phyloP scores from a whole-genome alignment of 2,113 vertebrate genomes.

The Scortum barcoo region DNA sequence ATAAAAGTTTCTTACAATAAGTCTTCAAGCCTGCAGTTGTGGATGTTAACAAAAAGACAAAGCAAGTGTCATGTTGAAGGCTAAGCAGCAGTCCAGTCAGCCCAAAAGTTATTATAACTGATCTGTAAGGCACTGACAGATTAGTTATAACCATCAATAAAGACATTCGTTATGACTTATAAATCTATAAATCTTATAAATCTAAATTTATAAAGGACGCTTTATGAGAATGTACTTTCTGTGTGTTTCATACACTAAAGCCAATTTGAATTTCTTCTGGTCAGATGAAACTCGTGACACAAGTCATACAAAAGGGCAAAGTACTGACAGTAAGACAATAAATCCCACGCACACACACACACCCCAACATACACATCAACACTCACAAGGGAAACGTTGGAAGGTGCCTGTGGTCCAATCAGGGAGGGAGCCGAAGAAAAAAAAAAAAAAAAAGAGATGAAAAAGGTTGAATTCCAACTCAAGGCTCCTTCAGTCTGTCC shows the following conservation, averaged over 20 bases:
- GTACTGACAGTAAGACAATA: neutral
- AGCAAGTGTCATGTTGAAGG: too few relatives aligned
- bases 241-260: neutral
- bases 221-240: neutral
- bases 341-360: slow-evolving; percentile 10
- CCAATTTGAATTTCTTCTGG: neutral
- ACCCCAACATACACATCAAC: neutral
- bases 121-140: neutral
- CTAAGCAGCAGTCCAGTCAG: too few relatives aligned
- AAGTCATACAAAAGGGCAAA: neutral
- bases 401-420: neutral
- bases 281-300: neutral
- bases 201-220: too few relatives aligned
- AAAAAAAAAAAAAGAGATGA: neutral
- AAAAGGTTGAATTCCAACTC: slow-evolving; percentile 10
- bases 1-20: too few relatives aligned
- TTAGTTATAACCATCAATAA: neutral
- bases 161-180: neutral
- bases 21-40: too few relatives aligned
- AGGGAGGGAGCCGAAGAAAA: neutral
- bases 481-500: slow-evolving; percentile 1
- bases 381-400: neutral
- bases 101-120: neutral
- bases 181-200: too few relatives aligned
- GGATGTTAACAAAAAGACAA: too few relatives aligned